A percentile compares a stretch with the other conserved stretches of the same genome.
Evolutionary conservation across 2,888 invertebrate species (phyloP).

Genomic region (Chrysodeixis includens): DNA sequence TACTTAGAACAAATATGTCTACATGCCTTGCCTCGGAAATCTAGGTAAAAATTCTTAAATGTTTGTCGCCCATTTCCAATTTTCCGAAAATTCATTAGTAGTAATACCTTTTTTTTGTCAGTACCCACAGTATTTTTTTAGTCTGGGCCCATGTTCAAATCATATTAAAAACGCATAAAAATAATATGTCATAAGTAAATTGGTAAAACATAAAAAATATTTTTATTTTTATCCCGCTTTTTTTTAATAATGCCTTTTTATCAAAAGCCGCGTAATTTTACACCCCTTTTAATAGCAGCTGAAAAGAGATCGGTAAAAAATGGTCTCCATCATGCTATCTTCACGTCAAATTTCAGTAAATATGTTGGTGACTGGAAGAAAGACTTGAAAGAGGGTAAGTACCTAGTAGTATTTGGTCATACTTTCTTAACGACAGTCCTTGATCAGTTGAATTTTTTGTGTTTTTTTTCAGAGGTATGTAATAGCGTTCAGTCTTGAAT

Average conservation of each 20-base stretch:
- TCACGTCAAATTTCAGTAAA: slow-evolving; percentile 84
- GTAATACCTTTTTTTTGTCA: too few relatives aligned
- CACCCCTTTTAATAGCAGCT: slow-evolving; percentile 72
- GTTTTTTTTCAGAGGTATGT: background rate
- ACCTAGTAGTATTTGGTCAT: background rate
- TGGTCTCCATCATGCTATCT: slow-evolving; percentile 89
- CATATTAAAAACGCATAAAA: background rate
- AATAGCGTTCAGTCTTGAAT: background rate
- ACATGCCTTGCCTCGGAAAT: too few relatives aligned
- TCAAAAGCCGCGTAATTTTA: slow-evolving; percentile 79
- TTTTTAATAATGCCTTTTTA: slow-evolving; percentile 78
- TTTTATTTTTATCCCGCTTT: slow-evolving; percentile 14
- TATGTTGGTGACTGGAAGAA: slow-evolving; percentile 91
- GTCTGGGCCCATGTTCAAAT: too few relatives aligned
- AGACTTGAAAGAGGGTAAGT: slow-evolving; percentile 82
- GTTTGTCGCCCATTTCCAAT: too few relatives aligned
- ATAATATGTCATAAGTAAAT: slow-evolving; percentile 8
- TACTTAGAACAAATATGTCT: too few relatives aligned
- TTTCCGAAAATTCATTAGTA: too few relatives aligned
- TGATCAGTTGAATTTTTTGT: too few relatives aligned
- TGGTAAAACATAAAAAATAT: background rate
- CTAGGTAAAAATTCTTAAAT: too few relatives aligned
- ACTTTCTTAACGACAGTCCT: background rate
- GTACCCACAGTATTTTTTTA: too few relatives aligned
- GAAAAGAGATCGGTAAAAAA: slow-evolving; percentile 87